Evolutionary conservation across 1,140 invertebrate species (phyloP).

Genomic region (Melipona quadrifasciata): DNA sequence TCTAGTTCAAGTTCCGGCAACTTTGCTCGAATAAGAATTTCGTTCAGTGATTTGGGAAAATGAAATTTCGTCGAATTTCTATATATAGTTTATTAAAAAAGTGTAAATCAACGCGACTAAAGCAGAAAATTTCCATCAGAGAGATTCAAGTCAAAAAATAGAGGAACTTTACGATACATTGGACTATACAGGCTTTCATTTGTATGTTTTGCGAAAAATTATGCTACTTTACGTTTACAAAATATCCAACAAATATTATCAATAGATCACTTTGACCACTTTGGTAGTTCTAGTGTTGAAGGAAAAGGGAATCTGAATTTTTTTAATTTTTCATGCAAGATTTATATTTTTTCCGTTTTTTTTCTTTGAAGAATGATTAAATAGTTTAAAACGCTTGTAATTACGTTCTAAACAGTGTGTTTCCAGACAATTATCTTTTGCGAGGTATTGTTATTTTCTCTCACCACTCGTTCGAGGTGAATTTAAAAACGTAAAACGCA

Average conservation of each 20-base stretch:
- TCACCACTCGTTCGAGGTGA: neutral
- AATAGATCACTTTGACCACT: too few species aligned
- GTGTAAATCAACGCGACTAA: too few species aligned
- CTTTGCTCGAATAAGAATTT: neutral
- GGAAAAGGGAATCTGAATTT: neutral
- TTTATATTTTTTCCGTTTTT: neutral
- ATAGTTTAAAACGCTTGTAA: neutral
- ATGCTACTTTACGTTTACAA: too few species aligned
- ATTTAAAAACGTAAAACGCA: neutral
- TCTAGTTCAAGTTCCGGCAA: neutral
- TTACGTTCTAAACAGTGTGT: neutral
- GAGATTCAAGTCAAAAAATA: too few species aligned
- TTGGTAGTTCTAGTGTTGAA: neutral
- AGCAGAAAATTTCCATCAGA: too few species aligned
- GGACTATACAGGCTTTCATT: neutral
- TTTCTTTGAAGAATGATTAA: neutral
- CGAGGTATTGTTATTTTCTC: neutral
- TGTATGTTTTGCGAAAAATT: neutral
- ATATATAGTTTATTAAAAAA: too few species aligned
- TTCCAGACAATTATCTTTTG: neutral
- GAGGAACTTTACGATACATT: too few species aligned
- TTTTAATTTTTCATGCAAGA: too few species aligned
- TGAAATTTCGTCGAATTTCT: too few species aligned
- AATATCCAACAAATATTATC: too few species aligned
- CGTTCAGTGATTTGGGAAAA: too few species aligned